Percentiles rank a stretch among this genome's conserved stretches.
phyloP scores from a whole-genome alignment of 2,113 vertebrate genomes.

The Pomatostomus ruficeps region DNA sequence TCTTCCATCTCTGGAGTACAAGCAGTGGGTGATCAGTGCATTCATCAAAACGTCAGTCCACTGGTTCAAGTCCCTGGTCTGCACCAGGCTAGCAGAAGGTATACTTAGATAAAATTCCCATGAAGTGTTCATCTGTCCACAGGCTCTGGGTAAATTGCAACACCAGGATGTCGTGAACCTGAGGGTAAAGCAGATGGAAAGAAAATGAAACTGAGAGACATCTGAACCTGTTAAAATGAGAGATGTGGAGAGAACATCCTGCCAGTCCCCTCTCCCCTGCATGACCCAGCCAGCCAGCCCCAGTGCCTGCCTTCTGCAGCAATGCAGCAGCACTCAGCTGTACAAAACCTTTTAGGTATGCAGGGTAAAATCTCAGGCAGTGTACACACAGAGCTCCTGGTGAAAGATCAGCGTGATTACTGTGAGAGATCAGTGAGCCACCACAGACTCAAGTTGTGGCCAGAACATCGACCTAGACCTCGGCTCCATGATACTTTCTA shows the following conservation, averaged over 20 bases:
- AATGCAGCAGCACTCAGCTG: neutral
- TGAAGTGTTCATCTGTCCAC: neutral
- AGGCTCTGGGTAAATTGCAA: neutral
- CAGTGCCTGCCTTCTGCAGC: neutral
- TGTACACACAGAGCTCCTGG: neutral
- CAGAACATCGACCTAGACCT: neutral
- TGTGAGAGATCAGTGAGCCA: neutral
- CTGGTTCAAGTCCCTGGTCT: neutral
- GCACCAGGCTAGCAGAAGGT: neutral
- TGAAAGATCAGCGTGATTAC: neutral
- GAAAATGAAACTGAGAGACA: neutral
- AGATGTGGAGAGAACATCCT: neutral
- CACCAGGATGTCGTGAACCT: neutral
- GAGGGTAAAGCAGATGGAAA: neutral
- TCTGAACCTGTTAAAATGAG: neutral
- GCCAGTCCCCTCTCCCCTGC: neutral
- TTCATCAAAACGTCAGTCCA: neutral
- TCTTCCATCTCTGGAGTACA: neutral
- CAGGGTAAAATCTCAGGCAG: neutral
- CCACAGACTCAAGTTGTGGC: neutral
- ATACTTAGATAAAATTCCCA: neutral
- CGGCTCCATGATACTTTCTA: neutral
- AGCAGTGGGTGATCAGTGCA: neutral
- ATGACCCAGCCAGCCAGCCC: neutral
- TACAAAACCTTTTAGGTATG: fast-evolving